Conservation (phyloP, 1,140 invertebrate species). For the Psilanteris sp. region DNA sequence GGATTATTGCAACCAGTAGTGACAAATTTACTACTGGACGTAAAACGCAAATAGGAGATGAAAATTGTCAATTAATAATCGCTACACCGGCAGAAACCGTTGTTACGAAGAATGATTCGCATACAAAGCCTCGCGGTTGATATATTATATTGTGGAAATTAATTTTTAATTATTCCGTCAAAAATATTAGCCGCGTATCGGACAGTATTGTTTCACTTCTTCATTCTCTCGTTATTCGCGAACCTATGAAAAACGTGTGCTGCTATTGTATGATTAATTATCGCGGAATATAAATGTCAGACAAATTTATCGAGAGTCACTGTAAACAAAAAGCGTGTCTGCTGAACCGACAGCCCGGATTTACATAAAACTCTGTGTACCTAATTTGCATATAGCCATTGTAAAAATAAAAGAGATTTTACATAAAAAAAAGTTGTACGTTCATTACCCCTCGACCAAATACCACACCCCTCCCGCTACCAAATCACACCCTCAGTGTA, state of each 20-base stretch:
- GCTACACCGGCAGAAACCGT: no score
- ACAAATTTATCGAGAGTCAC: slow-evolving; percentile 24
- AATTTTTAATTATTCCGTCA: slow-evolving; percentile 1
- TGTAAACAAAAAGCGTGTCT: slow-evolving; percentile 15
- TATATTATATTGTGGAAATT: neutral
- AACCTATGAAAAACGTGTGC: neutral
- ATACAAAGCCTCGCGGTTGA: neutral
- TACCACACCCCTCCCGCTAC: neutral
- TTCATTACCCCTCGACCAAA: slow-evolving; percentile 3
- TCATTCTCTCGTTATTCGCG: neutral
- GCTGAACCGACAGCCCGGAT: slow-evolving; percentile 18
- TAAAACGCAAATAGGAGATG: no score
- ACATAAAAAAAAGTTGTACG: neutral
- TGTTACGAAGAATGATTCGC: neutral
- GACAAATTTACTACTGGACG: no score
- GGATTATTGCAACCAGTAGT: no score
- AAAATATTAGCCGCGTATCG: neutral
- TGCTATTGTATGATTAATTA: slow-evolving; percentile 16
- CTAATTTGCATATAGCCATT: slow-evolving; percentile 11
- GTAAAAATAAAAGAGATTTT: neutral
- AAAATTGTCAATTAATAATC: no score
- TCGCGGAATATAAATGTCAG: slow-evolving; percentile 10
- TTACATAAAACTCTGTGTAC: slow-evolving; percentile 28
- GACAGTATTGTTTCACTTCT: slow-evolving; percentile 3
- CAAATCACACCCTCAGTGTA: neutral